Evolutionary conservation across 2,888 invertebrate genomes (phyloP).

Genomic region (Drosophila niveifrons): DNA sequence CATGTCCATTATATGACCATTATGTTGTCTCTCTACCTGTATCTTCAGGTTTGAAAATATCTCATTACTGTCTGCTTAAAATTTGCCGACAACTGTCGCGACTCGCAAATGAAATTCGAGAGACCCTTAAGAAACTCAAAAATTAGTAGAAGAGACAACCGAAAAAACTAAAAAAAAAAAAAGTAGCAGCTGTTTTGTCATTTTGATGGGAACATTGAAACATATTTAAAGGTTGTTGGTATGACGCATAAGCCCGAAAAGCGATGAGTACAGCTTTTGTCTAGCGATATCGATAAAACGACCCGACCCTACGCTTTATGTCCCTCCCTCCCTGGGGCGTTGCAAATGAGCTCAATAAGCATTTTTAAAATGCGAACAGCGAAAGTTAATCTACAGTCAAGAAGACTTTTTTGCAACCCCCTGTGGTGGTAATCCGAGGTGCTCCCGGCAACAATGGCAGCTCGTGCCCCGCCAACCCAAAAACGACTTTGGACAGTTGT

Average conservation of each 20-base stretch:
- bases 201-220: slow-evolving; percentile 12
- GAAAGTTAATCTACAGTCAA: slow-evolving; percentile 52
- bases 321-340: not conserved
- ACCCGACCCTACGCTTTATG: slow-evolving; percentile 6
- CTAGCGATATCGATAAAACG: slow-evolving; percentile 9
- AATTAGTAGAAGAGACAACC: slow-evolving; percentile 3
- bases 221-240: not conserved
- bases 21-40: slow-evolving; percentile 28
- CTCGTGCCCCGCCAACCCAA: slow-evolving; percentile 46
- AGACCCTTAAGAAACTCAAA: slow-evolving; percentile 39
- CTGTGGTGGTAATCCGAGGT: slow-evolving; percentile 39
- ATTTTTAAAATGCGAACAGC: slow-evolving; percentile 35
- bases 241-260: slow-evolving; percentile 45
- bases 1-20: slow-evolving; percentile 11
- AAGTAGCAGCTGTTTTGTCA: slow-evolving; percentile 45
- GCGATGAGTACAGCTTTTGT: slow-evolving; percentile 35
- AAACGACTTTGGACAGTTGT: slow-evolving; percentile 17
- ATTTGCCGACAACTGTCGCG: slow-evolving; percentile 41
- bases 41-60: slow-evolving; percentile 41
- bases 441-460: slow-evolving; percentile 34
- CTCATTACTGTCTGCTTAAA: slow-evolving; percentile 53
- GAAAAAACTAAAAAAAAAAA: slow-evolving; percentile 3
- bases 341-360: slow-evolving; percentile 52
- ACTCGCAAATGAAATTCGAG: slow-evolving; percentile 66
- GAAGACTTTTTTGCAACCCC: slow-evolving; percentile 33